Base-by-base conservation (phyloP, 2,797 vertebrate species). In the Euphonia xanthogaster region DNA sequence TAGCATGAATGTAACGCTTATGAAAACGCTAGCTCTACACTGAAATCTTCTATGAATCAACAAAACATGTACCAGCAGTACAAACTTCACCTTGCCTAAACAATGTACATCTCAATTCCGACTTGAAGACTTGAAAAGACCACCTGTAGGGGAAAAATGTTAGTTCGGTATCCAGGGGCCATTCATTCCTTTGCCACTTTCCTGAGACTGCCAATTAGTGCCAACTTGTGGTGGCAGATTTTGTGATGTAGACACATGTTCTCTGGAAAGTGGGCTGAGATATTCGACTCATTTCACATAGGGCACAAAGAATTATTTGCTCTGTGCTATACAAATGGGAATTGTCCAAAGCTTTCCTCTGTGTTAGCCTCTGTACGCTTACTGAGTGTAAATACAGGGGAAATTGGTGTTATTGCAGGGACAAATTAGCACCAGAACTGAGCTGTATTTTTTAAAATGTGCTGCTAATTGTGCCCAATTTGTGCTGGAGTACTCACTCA, bases 211-310 rank as follows among this genome's bases (percentile, higher is more conserved):
- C 97, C 97, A 97, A 97, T 97, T 97, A 97, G 96, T 97, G 97
- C 97, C 97, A 97, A 97, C 97, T 97, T 97, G 97, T 97, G 96
- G 97, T 97, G 97, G 97, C 97, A 97, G 97, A 96, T 96, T 97
- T 97, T 97, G 96, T 97, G 96, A 96, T 97, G 95, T 94, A 94
- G 97, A 97, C 97, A 97, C 97, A 97, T 97, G 97, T 97, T 97
- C 96, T 86, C 95, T 96, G 94, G 93, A 97, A 96, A 97, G 94
- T 94, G 95, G 97, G 96, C 97, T 96, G 96, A 97, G 97, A 97
- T 97, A 97, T 96, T 97, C 94, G 63, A 96, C 94, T 97, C 96
- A 95, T 97, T 97, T 97, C 96, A 91, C 95, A 84, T 54, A 70
- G 83, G 80, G 81, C 94, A 97, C 97, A 97, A 97, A 96, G 97